Percentiles rank a stretch among this genome's conserved stretches.
phyloP scores from a whole-genome alignment of 1,140 invertebrate genomes.

The Brachionus rubens region DNA sequence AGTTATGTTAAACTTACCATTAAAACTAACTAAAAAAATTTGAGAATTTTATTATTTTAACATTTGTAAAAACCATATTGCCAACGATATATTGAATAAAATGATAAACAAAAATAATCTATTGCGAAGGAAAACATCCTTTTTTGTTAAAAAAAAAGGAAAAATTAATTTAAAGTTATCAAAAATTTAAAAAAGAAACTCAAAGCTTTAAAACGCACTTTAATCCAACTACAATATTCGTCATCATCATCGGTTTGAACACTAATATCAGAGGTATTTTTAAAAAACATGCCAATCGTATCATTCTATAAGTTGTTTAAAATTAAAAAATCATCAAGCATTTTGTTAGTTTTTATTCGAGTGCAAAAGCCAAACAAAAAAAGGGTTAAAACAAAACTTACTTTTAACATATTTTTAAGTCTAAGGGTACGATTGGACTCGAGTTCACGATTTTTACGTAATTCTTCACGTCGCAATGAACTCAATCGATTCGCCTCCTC shows the following conservation, averaged over 20 bases:
- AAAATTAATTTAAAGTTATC: background rate
- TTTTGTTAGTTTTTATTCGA: too few relatives aligned
- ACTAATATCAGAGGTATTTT: slow-evolving; percentile 25
- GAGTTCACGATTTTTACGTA: slow-evolving; percentile 39
- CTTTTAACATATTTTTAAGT: slow-evolving; percentile 37
- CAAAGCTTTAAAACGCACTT: slow-evolving; percentile 11
- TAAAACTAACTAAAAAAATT: too few relatives aligned
- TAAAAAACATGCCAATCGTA: slow-evolving; percentile 45
- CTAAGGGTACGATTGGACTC: background rate
- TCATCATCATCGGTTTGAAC: slow-evolving; percentile 42
- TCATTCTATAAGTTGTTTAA: slow-evolving; percentile 1
- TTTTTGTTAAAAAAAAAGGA: background rate
- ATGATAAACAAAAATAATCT: slow-evolving; percentile 42
- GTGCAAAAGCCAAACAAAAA: background rate
- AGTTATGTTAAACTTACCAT: too few relatives aligned
- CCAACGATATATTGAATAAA: slow-evolving; percentile 44
- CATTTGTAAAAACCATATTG: slow-evolving; percentile 46
- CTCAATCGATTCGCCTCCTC: slow-evolving; percentile 36
- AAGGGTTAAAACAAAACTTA: background rate
- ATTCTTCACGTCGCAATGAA: slow-evolving; percentile 45
- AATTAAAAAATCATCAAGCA: background rate
- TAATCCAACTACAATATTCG: background rate
- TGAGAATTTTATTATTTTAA: too few relatives aligned
- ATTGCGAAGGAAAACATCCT: slow-evolving; percentile 44
- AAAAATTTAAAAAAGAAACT: background rate